Evolutionary conservation across 2,797 vertebrate species (phyloP), one percentile per base, ranked within the genome.

Genomic region (Siniperca undulata): DNA sequence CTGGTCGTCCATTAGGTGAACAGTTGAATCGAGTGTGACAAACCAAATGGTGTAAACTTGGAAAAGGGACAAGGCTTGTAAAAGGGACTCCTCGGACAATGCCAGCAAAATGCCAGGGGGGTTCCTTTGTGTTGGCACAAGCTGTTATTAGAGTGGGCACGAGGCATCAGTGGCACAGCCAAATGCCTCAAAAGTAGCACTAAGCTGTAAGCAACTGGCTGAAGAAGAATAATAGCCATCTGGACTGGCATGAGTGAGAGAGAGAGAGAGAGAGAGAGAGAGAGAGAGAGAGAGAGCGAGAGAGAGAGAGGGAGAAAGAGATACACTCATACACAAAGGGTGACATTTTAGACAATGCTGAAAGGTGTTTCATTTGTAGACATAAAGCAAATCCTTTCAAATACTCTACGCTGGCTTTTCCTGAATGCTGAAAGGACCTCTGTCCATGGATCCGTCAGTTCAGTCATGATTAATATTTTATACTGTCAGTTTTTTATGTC

Each of bases 31-130:
- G 44, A 74, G 30, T 42, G 56, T 75, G 68, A 87, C 56, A 73
- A 81, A 65, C 67, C 60, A 75, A 71, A 79, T 40, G 38, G 44
- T 40, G 74, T 73, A 66, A 90, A 83, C 36, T 44, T 88, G 88
- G 84, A 89, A 77, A 65, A 48, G 40, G 46, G 72, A 83, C 82
- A 78, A 50, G 48, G 67, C 67, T 77, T 56, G 74, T 79, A 53
- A 77, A 75, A 66, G 68, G 56, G 52, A 67, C 73, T 65, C 80
- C 73, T 80, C 56, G 72, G 66, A 86, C 70, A 77, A 84, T 53
- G 84, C 86, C 89, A 91, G 79, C 70, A 68, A 91, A 86, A 89
- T 87, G 81, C 88, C 90, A 91, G 77, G 78, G 74, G 86, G 86
- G 78, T 81, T 84, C 70, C 44, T 77, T 58, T 83, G 88, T 84